phyloP scores from a whole-genome alignment of 2,797 vertebrate genomes.

The Gephyroberyx darwinii region DNA sequence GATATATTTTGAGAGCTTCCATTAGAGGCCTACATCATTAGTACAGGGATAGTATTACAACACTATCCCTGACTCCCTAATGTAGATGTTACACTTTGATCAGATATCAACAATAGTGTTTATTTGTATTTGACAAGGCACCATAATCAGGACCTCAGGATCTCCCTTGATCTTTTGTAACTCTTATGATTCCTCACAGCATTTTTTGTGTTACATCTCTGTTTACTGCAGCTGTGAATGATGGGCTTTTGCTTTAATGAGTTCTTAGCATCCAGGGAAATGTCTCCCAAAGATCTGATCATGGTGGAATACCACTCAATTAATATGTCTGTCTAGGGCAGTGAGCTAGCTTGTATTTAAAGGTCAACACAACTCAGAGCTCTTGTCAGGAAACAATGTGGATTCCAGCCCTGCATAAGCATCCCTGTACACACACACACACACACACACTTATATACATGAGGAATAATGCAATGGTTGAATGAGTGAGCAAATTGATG shows the following conservation, averaged over 20 bases:
- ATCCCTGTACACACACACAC: neutral
- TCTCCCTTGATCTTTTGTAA: constrained; percentile 21
- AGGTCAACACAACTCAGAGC: constrained; percentile 33
- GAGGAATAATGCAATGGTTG: neutral
- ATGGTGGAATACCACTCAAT: constrained; percentile 26
- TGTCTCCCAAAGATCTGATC: constrained; percentile 21
- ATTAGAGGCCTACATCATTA: neutral
- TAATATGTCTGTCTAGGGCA: constrained; percentile 24
- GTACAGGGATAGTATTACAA: too few species aligned
- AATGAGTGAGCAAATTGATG: neutral
- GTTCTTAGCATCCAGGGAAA: neutral
- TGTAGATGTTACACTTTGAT: constrained; percentile 2
- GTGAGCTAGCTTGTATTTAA: constrained; percentile 19
- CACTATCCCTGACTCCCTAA: neutral
- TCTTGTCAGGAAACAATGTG: constrained; percentile 15
- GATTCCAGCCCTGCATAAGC: constrained; percentile 4
- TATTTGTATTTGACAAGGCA: constrained; percentile 2
- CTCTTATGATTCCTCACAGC: too few species aligned
- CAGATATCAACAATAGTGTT: constrained; percentile 6
- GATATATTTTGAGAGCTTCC: neutral
- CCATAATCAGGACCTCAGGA: neutral
- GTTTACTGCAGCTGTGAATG: constrained; percentile 13
- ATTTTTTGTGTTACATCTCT: constrained; percentile 26
- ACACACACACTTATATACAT: neutral
- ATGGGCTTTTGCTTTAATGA: constrained; percentile 37